Evolutionary conservation across 2,113 vertebrate genomes (phyloP), one percentile per base, ranked within the genome.

Genomic region (Vulpes lagopus): DNA sequence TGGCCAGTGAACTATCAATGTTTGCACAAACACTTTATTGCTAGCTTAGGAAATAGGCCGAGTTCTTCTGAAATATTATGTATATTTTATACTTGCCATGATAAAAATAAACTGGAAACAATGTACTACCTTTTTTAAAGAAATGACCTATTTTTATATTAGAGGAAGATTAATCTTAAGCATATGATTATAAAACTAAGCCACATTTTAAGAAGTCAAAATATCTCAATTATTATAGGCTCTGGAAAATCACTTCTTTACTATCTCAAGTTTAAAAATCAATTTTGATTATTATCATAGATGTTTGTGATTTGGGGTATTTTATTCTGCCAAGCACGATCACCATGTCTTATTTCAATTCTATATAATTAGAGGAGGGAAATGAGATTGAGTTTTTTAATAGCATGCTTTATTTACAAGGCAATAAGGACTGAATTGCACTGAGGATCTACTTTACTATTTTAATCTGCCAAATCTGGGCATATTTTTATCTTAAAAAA

Each of bases 221-320:
- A 16, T 94, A 78, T 30, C 19, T 89, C 60, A 93, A 89, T 91
- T 91, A 90, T 27, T 65, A n/a, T 19, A 79, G 25, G 14, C 20
- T 74, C 12, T 90, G 19, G 55, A 64, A 74, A 95, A 49, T 81
- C 69, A 2, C 51, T 81, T 91, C 27, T 85, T 93, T 43, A 65
- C 14, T 80, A 87, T 55, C 17, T 89, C 6, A 76, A 35, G 1
- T 9, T 84, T 83, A 74, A 87, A 49, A 95, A 83, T 79, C 2
- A 96, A 49, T 93, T 90, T 82, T 79, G 7, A 73, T 87, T 80
- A 73, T 88, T 62, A 85, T 81, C 43, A 60, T n/a, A 65, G 16
- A 32, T 92, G 25, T 11, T 23, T 89, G 20, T 83, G 65, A 90
- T 94, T 92, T 78, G 11, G 57, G 2, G 12, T 74, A 71, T 62